phyloP scores from a whole-genome alignment of 2,888 invertebrate genomes.

The Aplocera efformata region DNA sequence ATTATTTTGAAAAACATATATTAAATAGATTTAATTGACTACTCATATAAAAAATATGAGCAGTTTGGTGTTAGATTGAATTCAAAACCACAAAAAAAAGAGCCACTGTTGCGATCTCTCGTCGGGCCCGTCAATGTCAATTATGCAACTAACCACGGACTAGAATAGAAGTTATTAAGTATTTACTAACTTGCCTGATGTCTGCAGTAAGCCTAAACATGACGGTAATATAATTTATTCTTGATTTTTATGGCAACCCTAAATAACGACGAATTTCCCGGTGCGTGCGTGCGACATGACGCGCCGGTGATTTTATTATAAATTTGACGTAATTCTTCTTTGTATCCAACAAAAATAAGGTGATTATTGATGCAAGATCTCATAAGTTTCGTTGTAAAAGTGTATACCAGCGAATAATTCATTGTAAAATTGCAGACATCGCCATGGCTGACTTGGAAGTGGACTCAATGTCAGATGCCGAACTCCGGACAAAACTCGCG shows the following conservation, averaged over 20 bases:
- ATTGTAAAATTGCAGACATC: conserved; percentile 83
- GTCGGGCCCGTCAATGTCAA: too few relatives aligned
- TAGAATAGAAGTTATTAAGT: too few relatives aligned
- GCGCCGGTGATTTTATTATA: conserved; percentile 75
- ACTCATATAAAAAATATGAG: too few relatives aligned
- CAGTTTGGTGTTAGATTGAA: too few relatives aligned
- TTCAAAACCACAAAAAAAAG: too few relatives aligned
- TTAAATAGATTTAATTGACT: too few relatives aligned
- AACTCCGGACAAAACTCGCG: conserved; percentile 85
- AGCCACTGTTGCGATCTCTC: too few relatives aligned
- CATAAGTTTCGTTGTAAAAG: conserved; percentile 13
- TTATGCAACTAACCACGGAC: too few relatives aligned
- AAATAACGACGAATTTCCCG: conserved; percentile 64
- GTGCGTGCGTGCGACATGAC: conserved; percentile 73
- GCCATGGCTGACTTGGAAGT: conserved; percentile 83
- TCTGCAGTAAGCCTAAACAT: too few relatives aligned
- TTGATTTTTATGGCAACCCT: conserved; percentile 45
- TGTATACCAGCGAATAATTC: conserved; percentile 45
- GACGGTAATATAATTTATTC: too few relatives aligned
- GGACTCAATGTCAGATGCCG: conserved; percentile 85
- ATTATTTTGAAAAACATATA: too few relatives aligned
- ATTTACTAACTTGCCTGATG: too few relatives aligned
- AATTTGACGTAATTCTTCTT: conserved; percentile 73
- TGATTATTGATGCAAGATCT: conserved; percentile 34
- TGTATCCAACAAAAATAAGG: conserved; percentile 57